Conservation (phyloP, 2,888 invertebrate species). For the Colostygia pectinataria region DNA sequence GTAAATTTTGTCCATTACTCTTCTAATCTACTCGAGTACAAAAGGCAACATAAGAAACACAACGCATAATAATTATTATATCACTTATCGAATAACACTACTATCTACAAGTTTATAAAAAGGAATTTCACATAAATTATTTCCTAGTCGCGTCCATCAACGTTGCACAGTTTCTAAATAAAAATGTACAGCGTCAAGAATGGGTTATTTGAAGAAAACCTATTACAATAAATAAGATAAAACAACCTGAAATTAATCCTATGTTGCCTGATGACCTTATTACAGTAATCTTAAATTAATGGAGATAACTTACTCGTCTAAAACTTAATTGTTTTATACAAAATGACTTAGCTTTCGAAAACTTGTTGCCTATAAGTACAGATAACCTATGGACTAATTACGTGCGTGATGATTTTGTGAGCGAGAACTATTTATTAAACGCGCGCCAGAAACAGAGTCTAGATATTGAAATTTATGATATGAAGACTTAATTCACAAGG, state of each 20-base stretch:
- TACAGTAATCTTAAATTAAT: constrained; percentile 76
- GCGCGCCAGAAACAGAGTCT: not conserved
- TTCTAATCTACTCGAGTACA: constrained; percentile 66
- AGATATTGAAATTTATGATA: not conserved
- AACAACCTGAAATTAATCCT: constrained; percentile 65
- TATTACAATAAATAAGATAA: constrained; percentile 78
- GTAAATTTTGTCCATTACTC: constrained; percentile 80
- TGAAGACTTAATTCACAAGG: not conserved
- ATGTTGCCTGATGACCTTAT: constrained; percentile 70
- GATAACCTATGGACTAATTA: constrained; percentile 75
- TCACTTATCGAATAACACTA: constrained; percentile 55
- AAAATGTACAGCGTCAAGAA: constrained; percentile 44
- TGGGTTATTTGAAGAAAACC: constrained; percentile 44
- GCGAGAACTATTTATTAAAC: constrained; percentile 43
- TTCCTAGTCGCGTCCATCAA: constrained; percentile 54
- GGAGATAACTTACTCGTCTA: constrained; percentile 78
- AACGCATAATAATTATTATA: constrained; percentile 44
- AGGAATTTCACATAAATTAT: constrained; percentile 71
- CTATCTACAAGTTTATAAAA: constrained; percentile 68
- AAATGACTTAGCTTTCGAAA: constrained; percentile 84
- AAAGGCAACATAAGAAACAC: constrained; percentile 74
- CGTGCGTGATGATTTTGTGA: constrained; percentile 68
- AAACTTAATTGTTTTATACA: constrained; percentile 81
- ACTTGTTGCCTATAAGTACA: constrained; percentile 82
- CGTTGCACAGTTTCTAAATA: constrained; percentile 39